Percentiles rank a stretch among this genome's conserved stretches.
These are phyloP conservation scores for Drosophila falleni DNA, from an alignment of 2,888 invertebrate genomes.

Conservation along the genomic window DNA sequence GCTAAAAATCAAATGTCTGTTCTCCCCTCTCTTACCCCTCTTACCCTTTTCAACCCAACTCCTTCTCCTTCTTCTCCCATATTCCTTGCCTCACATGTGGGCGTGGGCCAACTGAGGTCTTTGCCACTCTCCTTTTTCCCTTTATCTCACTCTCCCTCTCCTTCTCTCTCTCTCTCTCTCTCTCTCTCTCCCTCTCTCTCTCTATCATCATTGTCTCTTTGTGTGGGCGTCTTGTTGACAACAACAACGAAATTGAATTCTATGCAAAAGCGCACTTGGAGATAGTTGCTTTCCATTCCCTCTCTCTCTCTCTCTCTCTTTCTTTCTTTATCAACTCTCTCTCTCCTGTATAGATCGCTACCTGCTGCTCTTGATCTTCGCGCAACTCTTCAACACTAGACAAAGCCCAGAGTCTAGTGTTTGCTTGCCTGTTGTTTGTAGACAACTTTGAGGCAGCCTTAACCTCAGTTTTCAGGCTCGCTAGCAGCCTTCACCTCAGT, in stretches of 20 bases:
- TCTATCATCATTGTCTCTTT: background rate
- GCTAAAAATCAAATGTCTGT: slow-evolving; percentile 60
- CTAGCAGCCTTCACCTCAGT: slow-evolving; percentile 16
- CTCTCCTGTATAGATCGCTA: slow-evolving; percentile 4
- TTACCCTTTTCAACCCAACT: background rate
- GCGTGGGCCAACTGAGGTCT: slow-evolving; percentile 37
- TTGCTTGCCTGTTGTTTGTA: slow-evolving; percentile 75
- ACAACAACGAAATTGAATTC: slow-evolving; percentile 66
- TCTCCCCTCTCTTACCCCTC: background rate
- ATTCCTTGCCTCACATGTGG: slow-evolving; percentile 30
- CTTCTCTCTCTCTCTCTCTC: background rate
- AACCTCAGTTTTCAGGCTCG: slow-evolving; percentile 29
- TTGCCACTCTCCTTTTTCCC: background rate
- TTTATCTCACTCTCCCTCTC: background rate
- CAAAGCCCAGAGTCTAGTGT: slow-evolving; percentile 58
- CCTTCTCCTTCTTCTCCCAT: background rate
- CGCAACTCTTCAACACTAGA: slow-evolving; percentile 43
- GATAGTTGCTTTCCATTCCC: slow-evolving; percentile 38
- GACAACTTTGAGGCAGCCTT: slow-evolving; percentile 57
- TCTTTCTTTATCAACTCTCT: background rate
- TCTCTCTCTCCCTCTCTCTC: background rate
- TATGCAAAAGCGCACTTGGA: slow-evolving; percentile 52
- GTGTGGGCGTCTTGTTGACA: slow-evolving; percentile 59
- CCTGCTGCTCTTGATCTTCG: slow-evolving; percentile 56
- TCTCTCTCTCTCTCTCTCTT: slow-evolving; percentile 4